Base-by-base conservation (phyloP, 2,113 vertebrate species). In the Tringa solitaria region DNA sequence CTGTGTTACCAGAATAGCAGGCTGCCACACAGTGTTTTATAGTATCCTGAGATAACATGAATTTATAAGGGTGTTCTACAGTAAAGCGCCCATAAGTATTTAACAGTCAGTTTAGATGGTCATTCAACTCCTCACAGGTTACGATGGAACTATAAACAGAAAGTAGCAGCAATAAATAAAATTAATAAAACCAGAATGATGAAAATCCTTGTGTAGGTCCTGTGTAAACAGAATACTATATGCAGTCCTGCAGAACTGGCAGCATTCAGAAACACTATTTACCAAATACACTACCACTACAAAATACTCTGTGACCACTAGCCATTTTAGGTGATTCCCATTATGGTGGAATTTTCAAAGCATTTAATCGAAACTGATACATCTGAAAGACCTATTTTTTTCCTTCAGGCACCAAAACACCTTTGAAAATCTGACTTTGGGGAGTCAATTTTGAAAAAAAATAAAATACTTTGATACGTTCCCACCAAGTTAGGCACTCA, bases 151-250 rank as follows among this genome's bases (percentile, higher is more conserved):
- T 73, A 80, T 86, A 96, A 97, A 96, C 70, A 94, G 69, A 96
- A 92, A 46, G 43, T 79, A 95, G 75, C 17, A 73, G 56, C 78
- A 96, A 90, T 96, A 97, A 96, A 85, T 93, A 90, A 91, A 95
- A 73, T 59, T 80, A 89, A 89, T 94, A 94, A 96, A 96, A 70
- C 17, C 39, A 73, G 50, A 96, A 92, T 37, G 30, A 2, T 76
- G 30, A 69, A 91, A 96, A 93, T n/a, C 19, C 61, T 50, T 72
- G 21, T 80, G 35, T 82, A 93, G 53, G 10, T 24, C 51, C 20
- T 45, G 7, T 73, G 41, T 90, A 95, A 96, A 85, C 37, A 69
- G 59, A 76, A 87, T 73, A 69, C 13, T 90, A 21, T 37, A 17
- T 33, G 21, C 45, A 70, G 15, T 93, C 4, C 45, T 54, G 87